phyloP scores from a whole-genome alignment of 1,140 invertebrate species.

The Nebria ingens region DNA sequence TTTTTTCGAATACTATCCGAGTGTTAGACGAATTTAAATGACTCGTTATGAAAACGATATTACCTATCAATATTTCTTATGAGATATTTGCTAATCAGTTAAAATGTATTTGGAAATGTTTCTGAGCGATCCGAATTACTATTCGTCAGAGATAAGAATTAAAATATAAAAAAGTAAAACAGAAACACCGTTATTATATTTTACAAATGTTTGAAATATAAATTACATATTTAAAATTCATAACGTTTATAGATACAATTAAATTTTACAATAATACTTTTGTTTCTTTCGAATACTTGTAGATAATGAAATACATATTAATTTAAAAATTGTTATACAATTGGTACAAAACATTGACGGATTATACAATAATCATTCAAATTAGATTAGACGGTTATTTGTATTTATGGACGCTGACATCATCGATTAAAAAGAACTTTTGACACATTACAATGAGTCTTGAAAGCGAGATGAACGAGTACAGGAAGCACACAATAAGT shows the following conservation, averaged over 20 bases:
- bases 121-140: neutral
- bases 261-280: too few species aligned
- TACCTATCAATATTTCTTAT: neutral
- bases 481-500: neutral
- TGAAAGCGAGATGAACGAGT: neutral
- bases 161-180: neutral
- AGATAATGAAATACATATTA: too few species aligned
- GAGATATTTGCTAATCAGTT: neutral
- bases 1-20: too few species aligned
- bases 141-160: neutral
- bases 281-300: too few species aligned
- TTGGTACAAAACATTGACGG: too few species aligned
- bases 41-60: too few species aligned
- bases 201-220: too few species aligned
- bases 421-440: neutral
- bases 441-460: neutral
- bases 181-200: neutral
- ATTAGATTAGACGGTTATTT: neutral
- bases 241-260: neutral
- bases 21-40: too few species aligned
- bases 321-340: too few species aligned
- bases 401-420: neutral
- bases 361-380: neutral
- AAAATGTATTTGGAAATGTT: neutral
- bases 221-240: too few species aligned